Conservation (phyloP, 2,797 vertebrate species). For the Alosa sapidissima region DNA sequence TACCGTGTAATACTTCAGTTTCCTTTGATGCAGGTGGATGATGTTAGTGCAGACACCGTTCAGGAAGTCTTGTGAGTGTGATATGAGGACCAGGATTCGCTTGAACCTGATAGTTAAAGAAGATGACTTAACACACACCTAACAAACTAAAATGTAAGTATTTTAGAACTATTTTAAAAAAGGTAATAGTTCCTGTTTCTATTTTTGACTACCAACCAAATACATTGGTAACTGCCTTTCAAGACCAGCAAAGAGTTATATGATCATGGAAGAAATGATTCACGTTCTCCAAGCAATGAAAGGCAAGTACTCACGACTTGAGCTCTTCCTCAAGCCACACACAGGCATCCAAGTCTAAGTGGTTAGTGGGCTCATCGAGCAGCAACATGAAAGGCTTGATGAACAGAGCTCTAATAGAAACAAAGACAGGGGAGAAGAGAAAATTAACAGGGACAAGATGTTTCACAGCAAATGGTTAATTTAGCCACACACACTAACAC, state of each 20-base stretch:
- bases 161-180: not conserved
- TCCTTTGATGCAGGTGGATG: conserved; percentile 92
- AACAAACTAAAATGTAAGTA: not conserved
- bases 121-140: not conserved
- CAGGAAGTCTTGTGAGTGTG: conserved; percentile 97
- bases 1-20: conserved; percentile 97
- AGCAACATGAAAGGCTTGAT: conserved; percentile 98
- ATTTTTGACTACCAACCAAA: not conserved
- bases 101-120: conserved; percentile 80
- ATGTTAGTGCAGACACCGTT: conserved; percentile 98
- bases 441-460: not conserved
- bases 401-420: conserved; percentile 84
- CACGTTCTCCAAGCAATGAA: not conserved
- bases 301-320: conserved; percentile 80
- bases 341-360: conserved; percentile 95
- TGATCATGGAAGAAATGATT: not conserved
- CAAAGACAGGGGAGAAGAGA: conserved; percentile 11
- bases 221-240: not conserved
- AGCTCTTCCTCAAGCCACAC: conserved; percentile 99
- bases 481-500: not conserved
- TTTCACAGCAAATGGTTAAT: not conserved
- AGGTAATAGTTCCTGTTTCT: not conserved
- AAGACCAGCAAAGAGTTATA: not conserved
- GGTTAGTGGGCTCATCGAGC: conserved; percentile 96
- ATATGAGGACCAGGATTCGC: conserved; percentile 95